These are phyloP conservation scores for Arizona elegans DNA, from an alignment of 2,113 vertebrate species.

Conservation along the genomic window DNA sequence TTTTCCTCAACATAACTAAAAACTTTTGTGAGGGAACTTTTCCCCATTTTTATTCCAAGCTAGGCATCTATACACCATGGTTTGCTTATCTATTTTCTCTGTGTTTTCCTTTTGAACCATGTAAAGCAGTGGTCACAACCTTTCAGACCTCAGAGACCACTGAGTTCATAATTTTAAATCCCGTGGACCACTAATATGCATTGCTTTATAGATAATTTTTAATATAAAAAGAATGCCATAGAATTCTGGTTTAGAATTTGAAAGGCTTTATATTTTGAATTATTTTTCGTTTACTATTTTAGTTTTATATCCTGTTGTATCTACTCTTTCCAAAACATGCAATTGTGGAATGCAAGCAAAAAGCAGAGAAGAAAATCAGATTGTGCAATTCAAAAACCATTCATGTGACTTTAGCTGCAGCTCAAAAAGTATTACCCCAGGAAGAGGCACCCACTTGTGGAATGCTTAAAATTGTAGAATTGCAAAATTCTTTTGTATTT, in stretches of 20 bases:
- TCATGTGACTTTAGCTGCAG: background rate
- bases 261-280: background rate
- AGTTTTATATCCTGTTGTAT: background rate
- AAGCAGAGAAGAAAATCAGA: background rate
- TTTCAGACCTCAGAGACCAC: too few species aligned
- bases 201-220: background rate
- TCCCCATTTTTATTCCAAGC: background rate
- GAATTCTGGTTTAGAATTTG: background rate
- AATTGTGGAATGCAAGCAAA: background rate
- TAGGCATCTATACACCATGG: background rate
- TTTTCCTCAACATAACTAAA: background rate
- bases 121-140: background rate
- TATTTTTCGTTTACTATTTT: background rate
- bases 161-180: too few species aligned
- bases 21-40: background rate
- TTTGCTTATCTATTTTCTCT: background rate
- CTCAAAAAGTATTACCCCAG: background rate
- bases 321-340: background rate
- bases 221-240: background rate
- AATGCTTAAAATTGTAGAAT: background rate
- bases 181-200: too few species aligned
- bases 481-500: background rate
- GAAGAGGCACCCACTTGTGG: too few species aligned
- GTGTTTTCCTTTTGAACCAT: background rate
- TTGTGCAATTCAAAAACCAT: background rate